Base-by-base conservation (phyloP, 1,140 invertebrate genomes). In the Drosophila truncata region DNA sequence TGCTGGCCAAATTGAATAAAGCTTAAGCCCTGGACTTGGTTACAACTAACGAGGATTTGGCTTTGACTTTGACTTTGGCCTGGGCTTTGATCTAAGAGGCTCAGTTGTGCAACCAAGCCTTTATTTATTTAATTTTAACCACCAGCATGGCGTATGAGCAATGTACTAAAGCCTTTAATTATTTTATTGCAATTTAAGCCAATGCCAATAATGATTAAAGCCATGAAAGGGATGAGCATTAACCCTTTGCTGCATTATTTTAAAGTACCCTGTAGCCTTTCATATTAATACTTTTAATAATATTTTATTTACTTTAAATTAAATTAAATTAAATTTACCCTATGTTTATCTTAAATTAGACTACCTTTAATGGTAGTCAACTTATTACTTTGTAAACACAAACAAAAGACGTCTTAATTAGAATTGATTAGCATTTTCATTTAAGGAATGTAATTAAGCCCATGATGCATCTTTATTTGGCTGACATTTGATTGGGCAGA, bases 1-100 rank as follows among this genome's bases (percentile, higher is more conserved):
- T 66, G 61, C 33, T 37, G 33, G 16, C 7, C 46, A 59, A 81
- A 86, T 67, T 76, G 35, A 59, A 80, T 50, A 42, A 77, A 60
- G 50, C 54, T 47, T 42, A 72, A 70, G 50, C 42, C 54, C 20
- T 31, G 35, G 37, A 39, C 14, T 58, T 29, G 55, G 60, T 31
- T 47, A 35, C 49, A 54, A 35, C 46, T 27, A 74, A 25, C 18
- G 29, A 58, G 70, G 55, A 42, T 44, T 69, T n/a, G 37, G 37
- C 46, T 58, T 69, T 47, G 41, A 49, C 52, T 37, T 47, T 49
- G 55, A 61, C 77, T 77, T 57, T 76, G 52, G 35, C 27, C 16
- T 35, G 20, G 59, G 49, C 46, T 47, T 29, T 52, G 16, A 27
- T 44, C 55, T 47, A 39, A 27, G 20, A 42, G 20, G 3, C 16